phyloP scores from a whole-genome alignment of 2,113 vertebrate genomes.

The Oriolus oriolus region DNA sequence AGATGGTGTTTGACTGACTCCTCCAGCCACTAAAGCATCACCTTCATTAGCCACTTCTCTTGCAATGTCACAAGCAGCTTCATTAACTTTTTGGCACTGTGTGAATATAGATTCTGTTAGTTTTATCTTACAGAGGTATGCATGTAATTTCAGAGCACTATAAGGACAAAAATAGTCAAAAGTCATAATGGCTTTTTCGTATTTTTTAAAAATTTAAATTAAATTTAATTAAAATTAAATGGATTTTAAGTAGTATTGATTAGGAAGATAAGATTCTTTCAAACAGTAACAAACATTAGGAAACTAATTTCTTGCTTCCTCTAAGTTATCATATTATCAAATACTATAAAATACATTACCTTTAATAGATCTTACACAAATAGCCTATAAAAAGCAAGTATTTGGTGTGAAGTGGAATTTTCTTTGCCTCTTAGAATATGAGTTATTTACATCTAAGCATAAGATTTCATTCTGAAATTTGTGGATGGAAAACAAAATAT shows the following conservation, averaged over 20 bases:
- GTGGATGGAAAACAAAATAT: neutral
- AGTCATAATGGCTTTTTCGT: neutral
- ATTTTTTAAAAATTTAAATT: neutral
- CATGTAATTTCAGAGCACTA: neutral
- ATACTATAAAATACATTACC: neutral
- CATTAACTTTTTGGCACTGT: conserved; percentile 90
- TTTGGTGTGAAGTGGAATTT: neutral
- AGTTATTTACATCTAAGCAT: neutral
- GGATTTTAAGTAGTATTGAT: neutral
- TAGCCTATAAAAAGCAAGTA: neutral
- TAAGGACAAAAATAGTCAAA: neutral
- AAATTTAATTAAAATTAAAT: neutral
- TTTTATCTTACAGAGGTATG: neutral
- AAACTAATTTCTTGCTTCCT: neutral
- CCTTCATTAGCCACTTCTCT: conserved; percentile 88
- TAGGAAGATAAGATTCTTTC: neutral
- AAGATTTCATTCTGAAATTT: neutral
- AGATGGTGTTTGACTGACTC: conserved; percentile 88
- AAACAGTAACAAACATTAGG: neutral
- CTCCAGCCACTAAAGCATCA: conserved; percentile 92
- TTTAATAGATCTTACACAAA: neutral
- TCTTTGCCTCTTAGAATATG: neutral
- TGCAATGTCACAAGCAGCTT: conserved; percentile 95
- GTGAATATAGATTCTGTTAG: neutral
- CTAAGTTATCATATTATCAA: neutral